Evolutionary conservation across 2,797 vertebrate species (phyloP).

Genomic region (Ceyx erithaca): DNA sequence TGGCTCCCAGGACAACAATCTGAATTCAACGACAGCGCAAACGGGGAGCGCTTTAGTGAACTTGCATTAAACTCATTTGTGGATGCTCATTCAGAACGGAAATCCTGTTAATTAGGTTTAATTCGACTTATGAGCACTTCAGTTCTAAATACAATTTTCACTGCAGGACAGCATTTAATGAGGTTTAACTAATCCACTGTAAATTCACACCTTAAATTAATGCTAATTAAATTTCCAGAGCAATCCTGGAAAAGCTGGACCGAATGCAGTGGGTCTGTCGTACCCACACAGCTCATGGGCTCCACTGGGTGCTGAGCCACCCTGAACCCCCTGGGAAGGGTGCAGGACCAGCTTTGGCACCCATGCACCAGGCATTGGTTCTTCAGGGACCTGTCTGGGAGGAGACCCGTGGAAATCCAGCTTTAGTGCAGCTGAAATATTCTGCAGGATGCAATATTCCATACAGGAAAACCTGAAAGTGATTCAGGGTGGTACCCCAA

Average conservation of each 20-base stretch:
- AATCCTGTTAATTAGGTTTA: neutral
- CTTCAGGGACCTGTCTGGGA: too few relatives aligned
- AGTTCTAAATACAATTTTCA: constrained; percentile 6
- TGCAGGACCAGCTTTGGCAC: neutral
- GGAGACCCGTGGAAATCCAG: neutral
- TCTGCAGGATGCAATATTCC: fast-evolving
- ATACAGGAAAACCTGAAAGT: too few relatives aligned
- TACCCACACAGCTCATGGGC: fast-evolving
- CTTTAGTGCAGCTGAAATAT: neutral
- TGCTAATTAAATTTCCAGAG: neutral
- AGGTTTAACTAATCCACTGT: neutral
- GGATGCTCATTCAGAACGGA: neutral
- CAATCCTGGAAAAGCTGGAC: neutral
- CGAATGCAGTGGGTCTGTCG: fast-evolving
- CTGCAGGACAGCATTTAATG: neutral
- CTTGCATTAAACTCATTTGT: neutral
- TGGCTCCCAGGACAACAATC: neutral
- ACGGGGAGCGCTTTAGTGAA: neutral
- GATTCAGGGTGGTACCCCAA: too few relatives aligned
- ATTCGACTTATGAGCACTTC: neutral
- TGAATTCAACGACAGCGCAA: fast-evolving
- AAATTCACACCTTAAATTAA: constrained; percentile 7
- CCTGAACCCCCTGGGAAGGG: neutral
- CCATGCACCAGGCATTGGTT: fast-evolving
- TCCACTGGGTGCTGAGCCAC: neutral